Evolutionary conservation across 2,113 vertebrate genomes (phyloP), one percentile per base, ranked within the genome.

Genomic region (Anas platyrhynchos): DNA sequence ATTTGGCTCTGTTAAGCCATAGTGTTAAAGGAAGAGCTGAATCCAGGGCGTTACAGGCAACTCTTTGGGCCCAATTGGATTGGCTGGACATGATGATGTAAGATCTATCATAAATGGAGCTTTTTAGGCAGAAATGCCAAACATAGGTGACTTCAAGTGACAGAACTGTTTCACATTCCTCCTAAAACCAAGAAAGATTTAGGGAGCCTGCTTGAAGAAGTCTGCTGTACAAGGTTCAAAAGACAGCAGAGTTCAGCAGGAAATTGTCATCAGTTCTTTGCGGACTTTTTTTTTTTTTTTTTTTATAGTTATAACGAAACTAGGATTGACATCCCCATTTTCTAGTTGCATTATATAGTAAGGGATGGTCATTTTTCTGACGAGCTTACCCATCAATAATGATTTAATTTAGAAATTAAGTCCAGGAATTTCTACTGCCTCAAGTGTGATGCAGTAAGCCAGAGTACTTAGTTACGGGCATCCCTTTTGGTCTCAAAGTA

Each of bases 321-420:
- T 50, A 59, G 56, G 78, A 87, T 71, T 79, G 74, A 85, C 74
- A n/a, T 87, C 58, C 48, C 77, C 44, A 31, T 93, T 94, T 91
- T 27, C 74, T 54, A 29, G 31, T 86, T 21, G 25, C 9, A 3
- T 61, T 62, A 61, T 58, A 54, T 78, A 69, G 69, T 55, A 78
- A 87, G 71, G 66, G 56, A 22, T 36, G 54, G 48, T 63, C 72
- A 46, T 89, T 96, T 77, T 91, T 56, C 84, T 82, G 67, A 87
- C 87, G 58, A 85, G 54, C 87, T 93, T 89, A 52, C 65, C 78
- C 92, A 34, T 91, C 43, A 61, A 58, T 38, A 59, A 27, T 95
- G 46, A 75, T 96, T 86, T 76, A 75, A 91, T 94, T 91, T 91
- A 88, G 48, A 41, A 72, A 79, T 82, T 87, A 61, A 73, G 89